Percentiles rank a stretch among this genome's conserved stretches.
phyloP scores from a whole-genome alignment of 2,888 invertebrate species.

The Dichetophora obliterata region DNA sequence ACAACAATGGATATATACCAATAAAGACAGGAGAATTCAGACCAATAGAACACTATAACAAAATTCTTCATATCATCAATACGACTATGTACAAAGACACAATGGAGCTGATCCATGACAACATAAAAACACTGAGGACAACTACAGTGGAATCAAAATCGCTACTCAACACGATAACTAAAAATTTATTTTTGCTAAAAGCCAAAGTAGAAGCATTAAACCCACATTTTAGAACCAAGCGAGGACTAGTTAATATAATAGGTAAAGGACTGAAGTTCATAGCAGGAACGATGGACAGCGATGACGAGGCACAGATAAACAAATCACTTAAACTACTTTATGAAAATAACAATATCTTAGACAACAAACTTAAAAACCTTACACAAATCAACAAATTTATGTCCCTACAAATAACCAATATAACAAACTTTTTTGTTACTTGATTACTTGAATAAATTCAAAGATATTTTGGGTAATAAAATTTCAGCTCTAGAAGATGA shows the following conservation, averaged over 20 bases:
- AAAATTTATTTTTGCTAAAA: too few species aligned
- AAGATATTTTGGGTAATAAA: conserved; percentile 38
- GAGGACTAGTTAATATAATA: conserved; percentile 41
- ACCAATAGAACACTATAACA: conserved; percentile 29
- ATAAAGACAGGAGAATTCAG: conserved; percentile 26
- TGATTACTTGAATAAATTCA: conserved; percentile 46
- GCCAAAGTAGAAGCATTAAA: neutral
- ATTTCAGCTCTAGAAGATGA: conserved; percentile 47
- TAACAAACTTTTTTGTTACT: conserved; percentile 45
- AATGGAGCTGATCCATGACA: conserved; percentile 21
- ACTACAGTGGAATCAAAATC: neutral
- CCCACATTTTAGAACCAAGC: conserved; percentile 40
- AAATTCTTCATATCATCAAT: conserved; percentile 44
- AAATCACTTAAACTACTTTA: conserved; percentile 27
- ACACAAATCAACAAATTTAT: conserved; percentile 34
- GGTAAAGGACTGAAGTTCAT: conserved; percentile 45
- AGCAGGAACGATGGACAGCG: conserved; percentile 46
- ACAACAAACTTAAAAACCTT: conserved; percentile 27
- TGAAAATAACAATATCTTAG: conserved; percentile 31
- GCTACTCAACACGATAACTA: too few species aligned
- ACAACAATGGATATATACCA: conserved; percentile 28
- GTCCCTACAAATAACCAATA: conserved; percentile 45
- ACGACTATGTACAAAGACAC: conserved; percentile 41
- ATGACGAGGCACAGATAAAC: conserved; percentile 42
- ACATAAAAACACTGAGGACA: neutral